Evolutionary conservation across 2,888 invertebrate species (phyloP).

Genomic region (Hirtodrosophila cameraria): DNA sequence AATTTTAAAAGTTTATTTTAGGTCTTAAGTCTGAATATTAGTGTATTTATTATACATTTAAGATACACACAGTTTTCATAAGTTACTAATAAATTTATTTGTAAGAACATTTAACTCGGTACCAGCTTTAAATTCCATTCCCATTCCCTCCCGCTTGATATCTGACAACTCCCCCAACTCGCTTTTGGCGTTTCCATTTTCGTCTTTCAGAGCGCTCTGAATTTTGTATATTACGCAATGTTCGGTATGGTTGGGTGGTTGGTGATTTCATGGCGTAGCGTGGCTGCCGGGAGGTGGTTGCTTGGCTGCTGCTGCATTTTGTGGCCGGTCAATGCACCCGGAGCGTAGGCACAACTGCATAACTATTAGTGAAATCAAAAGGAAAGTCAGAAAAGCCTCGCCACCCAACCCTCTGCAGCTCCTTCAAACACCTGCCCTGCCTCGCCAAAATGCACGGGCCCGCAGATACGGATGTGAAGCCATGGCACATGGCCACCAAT

Average conservation of each 20-base stretch:
- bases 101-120: neutral
- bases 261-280: too few relatives aligned
- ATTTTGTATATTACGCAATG: conserved; percentile 53
- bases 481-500: conserved; percentile 11
- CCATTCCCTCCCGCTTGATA: too few relatives aligned
- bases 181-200: conserved; percentile 21
- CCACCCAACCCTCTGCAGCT: neutral
- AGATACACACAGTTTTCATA: too few relatives aligned
- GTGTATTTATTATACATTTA: too few relatives aligned
- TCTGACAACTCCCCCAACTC: neutral
- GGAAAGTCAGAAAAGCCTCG: conserved; percentile 35
- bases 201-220: conserved; percentile 32
- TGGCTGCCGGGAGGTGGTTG: neutral
- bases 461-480: conserved; percentile 35
- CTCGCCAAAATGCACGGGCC: neutral
- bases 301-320: conserved; percentile 24
- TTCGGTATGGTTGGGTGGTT: neutral
- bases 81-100: too few relatives aligned
- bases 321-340: conserved; percentile 55
- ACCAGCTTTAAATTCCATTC: neutral
- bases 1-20: too few relatives aligned
- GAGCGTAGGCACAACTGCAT: conserved; percentile 49
- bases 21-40: too few relatives aligned
- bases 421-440: neutral
- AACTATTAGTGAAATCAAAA: conserved; percentile 50